These are phyloP conservation scores for Crotalus tigris DNA, from an alignment of 2,113 vertebrate genomes.

Conservation along the genomic window DNA sequence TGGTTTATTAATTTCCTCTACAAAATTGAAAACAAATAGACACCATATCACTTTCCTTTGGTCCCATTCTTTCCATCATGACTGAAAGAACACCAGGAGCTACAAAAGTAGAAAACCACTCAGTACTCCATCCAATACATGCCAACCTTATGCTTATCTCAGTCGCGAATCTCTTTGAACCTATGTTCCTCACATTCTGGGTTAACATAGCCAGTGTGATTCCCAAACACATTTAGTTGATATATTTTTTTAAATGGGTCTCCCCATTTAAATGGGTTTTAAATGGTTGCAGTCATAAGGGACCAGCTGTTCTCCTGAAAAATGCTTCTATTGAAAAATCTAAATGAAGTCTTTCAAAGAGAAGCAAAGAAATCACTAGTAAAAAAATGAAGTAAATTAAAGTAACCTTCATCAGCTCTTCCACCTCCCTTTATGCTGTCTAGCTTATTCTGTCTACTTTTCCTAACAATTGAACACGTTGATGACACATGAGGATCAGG, in stretches of 20 bases:
- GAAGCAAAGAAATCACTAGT: not conserved
- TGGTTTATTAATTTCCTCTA: conserved; percentile 35
- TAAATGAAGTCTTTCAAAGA: not conserved
- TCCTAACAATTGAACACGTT: not conserved
- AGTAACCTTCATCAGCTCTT: not conserved
- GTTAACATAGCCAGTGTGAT: not conserved
- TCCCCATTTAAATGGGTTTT: too few species aligned
- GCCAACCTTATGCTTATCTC: not conserved
- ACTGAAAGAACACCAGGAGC: not conserved
- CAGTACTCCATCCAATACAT: not conserved
- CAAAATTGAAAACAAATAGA: conserved; percentile 37
- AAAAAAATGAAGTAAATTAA: not conserved
- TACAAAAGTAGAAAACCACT: not conserved
- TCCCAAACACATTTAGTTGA: not conserved
- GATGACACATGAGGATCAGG: not conserved
- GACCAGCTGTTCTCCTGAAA: not conserved
- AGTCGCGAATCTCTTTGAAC: not conserved
- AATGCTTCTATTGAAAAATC: not conserved
- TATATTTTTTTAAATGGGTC: not conserved
- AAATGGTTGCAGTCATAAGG: too few species aligned
- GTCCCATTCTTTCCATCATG: not conserved
- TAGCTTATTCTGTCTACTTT: not conserved
- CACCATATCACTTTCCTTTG: conserved; percentile 24
- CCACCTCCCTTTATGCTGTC: not conserved
- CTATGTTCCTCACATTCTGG: not conserved